phyloP scores from a whole-genome alignment of 2,797 vertebrate genomes.

The Triplophysa bombifrons region DNA sequence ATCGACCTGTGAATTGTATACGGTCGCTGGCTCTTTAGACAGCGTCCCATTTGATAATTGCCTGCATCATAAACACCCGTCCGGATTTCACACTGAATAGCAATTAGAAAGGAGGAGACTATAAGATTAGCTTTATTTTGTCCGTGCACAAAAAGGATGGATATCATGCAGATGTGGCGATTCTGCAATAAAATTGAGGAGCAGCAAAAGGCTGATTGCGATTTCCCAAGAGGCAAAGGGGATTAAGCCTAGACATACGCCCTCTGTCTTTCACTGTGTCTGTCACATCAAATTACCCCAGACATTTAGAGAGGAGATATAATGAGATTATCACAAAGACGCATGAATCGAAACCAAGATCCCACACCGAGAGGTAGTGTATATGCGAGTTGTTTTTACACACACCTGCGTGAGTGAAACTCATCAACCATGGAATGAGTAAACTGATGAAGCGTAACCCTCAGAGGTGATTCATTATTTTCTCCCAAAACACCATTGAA shows the following conservation, averaged over 20 bases:
- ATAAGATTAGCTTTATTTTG: conserved; percentile 31
- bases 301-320: conserved; percentile 37
- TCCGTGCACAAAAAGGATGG: conserved; percentile 17
- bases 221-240: not conserved
- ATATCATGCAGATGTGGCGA: conserved; percentile 25
- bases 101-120: conserved; percentile 24
- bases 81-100: conserved; percentile 3
- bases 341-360: conserved; percentile 45
- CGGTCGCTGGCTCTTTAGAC: conserved; percentile 22
- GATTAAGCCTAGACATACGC: conserved; percentile 4
- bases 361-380: conserved; percentile 33
- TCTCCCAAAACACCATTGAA: conserved; percentile 2
- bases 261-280: conserved; percentile 16
- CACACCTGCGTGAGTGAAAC: conserved; percentile 29
- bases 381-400: conserved; percentile 30
- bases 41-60: conserved; percentile 38
- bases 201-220: conserved; percentile 20
- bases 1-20: conserved; percentile 38
- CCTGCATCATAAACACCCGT: conserved; percentile 33
- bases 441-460: conserved; percentile 24
- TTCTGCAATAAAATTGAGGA: conserved; percentile 13
- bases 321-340: conserved; percentile 56
- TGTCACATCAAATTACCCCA: conserved; percentile 43
- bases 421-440: conserved; percentile 35
- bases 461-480: conserved; percentile 9